These are phyloP conservation scores for Gouania willdenowi DNA, from an alignment of 2,797 vertebrate species.

Conservation along the genomic window DNA sequence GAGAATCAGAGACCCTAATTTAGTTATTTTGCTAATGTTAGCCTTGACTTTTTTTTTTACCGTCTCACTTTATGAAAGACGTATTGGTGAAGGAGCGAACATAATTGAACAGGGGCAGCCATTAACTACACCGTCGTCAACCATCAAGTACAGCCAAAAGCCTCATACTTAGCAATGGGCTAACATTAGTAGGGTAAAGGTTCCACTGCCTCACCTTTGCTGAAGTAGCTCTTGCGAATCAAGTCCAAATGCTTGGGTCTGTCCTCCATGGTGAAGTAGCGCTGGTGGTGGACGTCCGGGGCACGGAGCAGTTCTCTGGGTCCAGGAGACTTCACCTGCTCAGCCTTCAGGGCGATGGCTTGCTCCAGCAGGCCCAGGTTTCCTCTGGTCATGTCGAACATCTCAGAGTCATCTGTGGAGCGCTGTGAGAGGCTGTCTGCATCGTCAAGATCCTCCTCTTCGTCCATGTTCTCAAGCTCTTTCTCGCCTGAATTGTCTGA, in stretches of 20 bases:
- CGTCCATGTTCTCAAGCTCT: constrained; percentile 64
- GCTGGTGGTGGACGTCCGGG: constrained; percentile 67
- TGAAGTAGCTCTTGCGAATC: constrained; percentile 88
- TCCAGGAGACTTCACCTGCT: constrained; percentile 85
- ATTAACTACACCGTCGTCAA: no score
- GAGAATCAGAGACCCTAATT: no score
- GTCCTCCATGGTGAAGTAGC: constrained; percentile 82
- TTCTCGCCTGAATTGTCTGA: constrained; percentile 86
- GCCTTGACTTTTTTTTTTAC: no score
- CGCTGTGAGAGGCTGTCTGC: constrained; percentile 86
- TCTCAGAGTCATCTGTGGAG: constrained; percentile 88
- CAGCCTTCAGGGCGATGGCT: constrained; percentile 93
- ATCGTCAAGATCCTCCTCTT: constrained; percentile 79
- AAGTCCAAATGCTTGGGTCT: constrained; percentile 85
- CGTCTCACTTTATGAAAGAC: no score
- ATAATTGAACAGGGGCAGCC: no score
- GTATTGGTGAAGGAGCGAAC: no score
- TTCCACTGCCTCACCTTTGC: constrained; percentile 83
- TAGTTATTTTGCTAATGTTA: no score
- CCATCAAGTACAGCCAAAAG: no score
- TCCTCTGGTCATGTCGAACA: constrained; percentile 92
- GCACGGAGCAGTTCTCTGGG: constrained; percentile 72
- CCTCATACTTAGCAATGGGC: no score
- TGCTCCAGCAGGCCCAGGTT: constrained; percentile 97
- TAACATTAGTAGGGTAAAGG: no score